Conservation (phyloP, 2,797 vertebrate genomes). For the Tokudaia tokunoshimensis region DNA sequence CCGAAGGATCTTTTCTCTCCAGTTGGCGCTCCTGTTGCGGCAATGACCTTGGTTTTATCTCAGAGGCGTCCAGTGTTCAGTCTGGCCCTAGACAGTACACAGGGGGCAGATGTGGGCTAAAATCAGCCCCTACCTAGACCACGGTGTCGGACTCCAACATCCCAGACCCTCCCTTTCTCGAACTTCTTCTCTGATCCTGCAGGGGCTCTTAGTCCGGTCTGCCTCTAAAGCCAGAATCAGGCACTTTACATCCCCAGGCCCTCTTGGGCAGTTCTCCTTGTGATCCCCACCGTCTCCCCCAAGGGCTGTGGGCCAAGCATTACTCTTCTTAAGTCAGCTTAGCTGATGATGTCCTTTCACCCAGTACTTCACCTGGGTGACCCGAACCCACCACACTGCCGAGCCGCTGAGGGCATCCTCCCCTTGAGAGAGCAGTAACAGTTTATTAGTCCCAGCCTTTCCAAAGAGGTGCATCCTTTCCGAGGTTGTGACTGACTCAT, state of each 20-base stretch:
- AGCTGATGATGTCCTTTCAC: not conserved
- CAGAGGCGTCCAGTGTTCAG: not conserved
- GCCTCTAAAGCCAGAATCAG: not conserved
- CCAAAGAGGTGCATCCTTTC: not conserved
- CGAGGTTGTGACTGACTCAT: not conserved
- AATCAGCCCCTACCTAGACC: too few relatives aligned
- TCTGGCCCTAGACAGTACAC: not conserved
- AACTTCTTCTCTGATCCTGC: not conserved
- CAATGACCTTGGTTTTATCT: not conserved
- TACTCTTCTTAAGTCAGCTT: not conserved
- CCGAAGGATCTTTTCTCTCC: not conserved
- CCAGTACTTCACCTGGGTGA: not conserved
- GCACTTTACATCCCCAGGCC: not conserved
- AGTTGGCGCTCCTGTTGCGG: not conserved
- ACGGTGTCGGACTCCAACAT: not conserved
- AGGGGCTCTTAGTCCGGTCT: not conserved
- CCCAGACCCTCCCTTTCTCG: not conserved
- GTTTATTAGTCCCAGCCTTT: not conserved
- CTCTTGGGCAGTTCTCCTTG: not conserved
- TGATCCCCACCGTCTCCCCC: not conserved
- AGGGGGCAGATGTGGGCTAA: not conserved
- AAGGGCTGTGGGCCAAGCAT: not conserved
- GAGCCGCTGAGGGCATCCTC: not conserved
- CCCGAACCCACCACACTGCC: not conserved
- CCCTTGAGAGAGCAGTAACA: not conserved